These are phyloP conservation scores for Galaxea fascicularis DNA, from an alignment of 92 coral and sea anemone species.

Conservation along the genomic window DNA sequence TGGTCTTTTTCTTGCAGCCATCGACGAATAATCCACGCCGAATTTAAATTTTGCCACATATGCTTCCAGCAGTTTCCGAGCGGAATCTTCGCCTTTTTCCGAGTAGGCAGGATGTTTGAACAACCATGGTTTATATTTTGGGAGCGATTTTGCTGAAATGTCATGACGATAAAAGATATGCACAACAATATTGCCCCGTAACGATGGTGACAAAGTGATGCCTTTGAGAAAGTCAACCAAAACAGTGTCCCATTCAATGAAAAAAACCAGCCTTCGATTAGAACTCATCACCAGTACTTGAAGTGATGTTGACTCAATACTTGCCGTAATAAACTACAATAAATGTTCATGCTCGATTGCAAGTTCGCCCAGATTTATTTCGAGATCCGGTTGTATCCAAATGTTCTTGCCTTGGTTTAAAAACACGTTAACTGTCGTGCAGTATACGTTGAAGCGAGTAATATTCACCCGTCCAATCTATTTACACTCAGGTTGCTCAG, in stretches of 20 bases:
- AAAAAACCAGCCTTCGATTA: constrained; percentile 60
- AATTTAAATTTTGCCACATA: constrained; percentile 61
- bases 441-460: neutral
- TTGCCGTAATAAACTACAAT: neutral
- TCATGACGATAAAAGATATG: constrained; percentile 79
- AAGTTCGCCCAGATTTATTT: no score
- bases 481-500: no score
- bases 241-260: constrained; percentile 72
- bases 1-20: constrained; percentile 17
- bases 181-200: constrained; percentile 67
- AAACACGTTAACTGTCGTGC: neutral
- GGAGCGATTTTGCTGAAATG: constrained; percentile 50
- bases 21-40: constrained; percentile 6
- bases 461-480: no score
- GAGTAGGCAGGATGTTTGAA: constrained; percentile 71
- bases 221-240: constrained; percentile 65
- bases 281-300: neutral
- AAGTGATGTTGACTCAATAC: neutral
- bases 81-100: constrained; percentile 12
- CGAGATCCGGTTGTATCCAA: neutral
- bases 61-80: constrained; percentile 52
- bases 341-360: no score
- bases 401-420: neutral
- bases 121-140: constrained; percentile 78
- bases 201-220: constrained; percentile 68